Percentiles rank a stretch among this genome's conserved stretches.
phyloP scores from a whole-genome alignment of 2,113 vertebrate genomes.

The Indicator indicator region DNA sequence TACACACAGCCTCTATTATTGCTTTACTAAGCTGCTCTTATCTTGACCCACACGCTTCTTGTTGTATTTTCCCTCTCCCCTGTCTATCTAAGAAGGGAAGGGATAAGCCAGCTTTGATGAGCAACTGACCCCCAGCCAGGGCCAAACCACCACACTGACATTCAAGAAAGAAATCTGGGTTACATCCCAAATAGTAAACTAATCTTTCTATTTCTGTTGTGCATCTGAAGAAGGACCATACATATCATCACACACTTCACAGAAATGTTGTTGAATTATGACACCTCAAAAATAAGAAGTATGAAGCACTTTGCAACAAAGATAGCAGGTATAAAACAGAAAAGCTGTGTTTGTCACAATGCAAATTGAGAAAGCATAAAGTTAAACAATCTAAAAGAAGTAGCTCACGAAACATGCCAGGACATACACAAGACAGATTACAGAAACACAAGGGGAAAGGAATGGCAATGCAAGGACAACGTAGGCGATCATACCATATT shows the following conservation, averaged over 20 bases:
- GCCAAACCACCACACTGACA: background rate
- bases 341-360: background rate
- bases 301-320: background rate
- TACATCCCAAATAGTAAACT: background rate
- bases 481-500: background rate
- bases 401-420: background rate
- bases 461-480: background rate
- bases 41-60: no score
- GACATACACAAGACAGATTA: background rate
- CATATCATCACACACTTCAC: accelerated
- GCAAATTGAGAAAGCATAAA: background rate
- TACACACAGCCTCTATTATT: no score
- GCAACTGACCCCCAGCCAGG: no score
- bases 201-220: background rate
- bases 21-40: no score
- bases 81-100: no score
- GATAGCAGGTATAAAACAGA: background rate
- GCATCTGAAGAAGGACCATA: background rate
- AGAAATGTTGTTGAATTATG: background rate
- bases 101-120: no score
- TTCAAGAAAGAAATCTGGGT: background rate
- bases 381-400: background rate
- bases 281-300: background rate
- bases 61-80: no score
- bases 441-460: background rate